Evolutionary conservation across 2,113 vertebrate species (phyloP), one percentile per base, ranked within the genome.

Genomic region (Erpornis zantholeuca): DNA sequence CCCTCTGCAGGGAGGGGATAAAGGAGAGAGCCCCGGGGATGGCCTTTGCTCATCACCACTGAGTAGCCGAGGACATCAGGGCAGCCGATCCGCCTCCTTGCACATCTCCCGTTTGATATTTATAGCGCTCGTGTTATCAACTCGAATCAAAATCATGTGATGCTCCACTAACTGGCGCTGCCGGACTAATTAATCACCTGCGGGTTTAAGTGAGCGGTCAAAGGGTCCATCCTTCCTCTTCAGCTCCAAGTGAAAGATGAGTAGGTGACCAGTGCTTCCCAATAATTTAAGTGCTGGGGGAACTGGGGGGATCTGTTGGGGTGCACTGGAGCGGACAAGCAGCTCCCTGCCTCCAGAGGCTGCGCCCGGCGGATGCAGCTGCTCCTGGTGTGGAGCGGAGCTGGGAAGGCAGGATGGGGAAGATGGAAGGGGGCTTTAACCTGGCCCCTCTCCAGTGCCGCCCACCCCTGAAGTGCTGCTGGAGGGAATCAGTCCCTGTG

Each of bases 81-180:
- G 54, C 23, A 6, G 75, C n/a, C 17, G 36, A 76, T 81, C 68
- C 23, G 5, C 87, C 86, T 68, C 82, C 6, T 82, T 42, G 66
- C 90, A 59, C 89, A 68, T 71, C 78, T 89, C 63, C 69, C 9
- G 3, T 36, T 24, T 40, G 93, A 28, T 96, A 92, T 97, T 95
- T 92, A 94, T 90, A 95, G 92, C 77, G 2, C 36, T 70, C 3
- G 10, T 61, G 70, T 87, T 86, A 92, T 95, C 94, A 83, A 40
- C 90, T 88, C 73, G 5, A 86, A 96, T 95, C 91, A 96, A 87
- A 93, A 92, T 95, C 93, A 81, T 94, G 73, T 47, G 78, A 73
- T 29, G 70, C 91, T 96, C 89, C 77, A 54, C 87, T 96, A 65
- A 89, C 84, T 78, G 59, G 42, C 42, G 3, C 83, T 47, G 78